Evolutionary conservation across 2,888 invertebrate genomes (phyloP).

Genomic region (Thecocarcelia acutangulata): DNA sequence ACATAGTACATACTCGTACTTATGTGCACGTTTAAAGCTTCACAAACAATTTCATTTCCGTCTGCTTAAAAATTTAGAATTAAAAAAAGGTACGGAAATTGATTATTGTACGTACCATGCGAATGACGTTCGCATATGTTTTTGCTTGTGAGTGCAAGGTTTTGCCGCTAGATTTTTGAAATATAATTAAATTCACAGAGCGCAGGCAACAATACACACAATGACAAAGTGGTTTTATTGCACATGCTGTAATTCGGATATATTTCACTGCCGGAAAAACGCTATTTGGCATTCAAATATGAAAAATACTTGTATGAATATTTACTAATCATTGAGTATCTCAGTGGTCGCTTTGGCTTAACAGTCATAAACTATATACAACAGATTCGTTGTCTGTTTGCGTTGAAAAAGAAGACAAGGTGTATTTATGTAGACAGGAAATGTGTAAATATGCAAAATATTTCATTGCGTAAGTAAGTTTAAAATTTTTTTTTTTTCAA

Average conservation of each 20-base stretch:
- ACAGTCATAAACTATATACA: too few species aligned
- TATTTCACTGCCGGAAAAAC: not conserved
- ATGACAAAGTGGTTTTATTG: not conserved
- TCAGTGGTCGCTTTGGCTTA: too few species aligned
- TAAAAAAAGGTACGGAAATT: conserved; percentile 65
- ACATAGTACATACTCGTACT: not conserved
- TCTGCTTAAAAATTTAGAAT: conserved; percentile 59
- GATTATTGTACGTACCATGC: conserved; percentile 63
- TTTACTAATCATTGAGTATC: too few species aligned
- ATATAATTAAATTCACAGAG: conserved; percentile 23
- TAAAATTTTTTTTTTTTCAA: too few species aligned
- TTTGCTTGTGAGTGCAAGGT: not conserved
- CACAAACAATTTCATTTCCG: conserved; percentile 67
- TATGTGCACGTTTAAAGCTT: conserved; percentile 25
- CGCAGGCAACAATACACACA: not conserved
- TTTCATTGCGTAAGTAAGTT: too few species aligned
- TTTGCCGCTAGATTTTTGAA: conserved; percentile 12
- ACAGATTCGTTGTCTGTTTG: too few species aligned
- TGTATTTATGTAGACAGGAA: too few species aligned
- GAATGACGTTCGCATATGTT: conserved; percentile 1
- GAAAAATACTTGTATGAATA: too few species aligned
- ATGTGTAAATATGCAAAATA: too few species aligned
- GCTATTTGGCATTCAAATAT: too few species aligned
- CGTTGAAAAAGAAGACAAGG: too few species aligned
- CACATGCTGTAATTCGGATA: not conserved